These are phyloP conservation scores for Dasypus novemcinctus DNA, from an alignment of 2,113 vertebrate genomes.

Conservation along the genomic window DNA sequence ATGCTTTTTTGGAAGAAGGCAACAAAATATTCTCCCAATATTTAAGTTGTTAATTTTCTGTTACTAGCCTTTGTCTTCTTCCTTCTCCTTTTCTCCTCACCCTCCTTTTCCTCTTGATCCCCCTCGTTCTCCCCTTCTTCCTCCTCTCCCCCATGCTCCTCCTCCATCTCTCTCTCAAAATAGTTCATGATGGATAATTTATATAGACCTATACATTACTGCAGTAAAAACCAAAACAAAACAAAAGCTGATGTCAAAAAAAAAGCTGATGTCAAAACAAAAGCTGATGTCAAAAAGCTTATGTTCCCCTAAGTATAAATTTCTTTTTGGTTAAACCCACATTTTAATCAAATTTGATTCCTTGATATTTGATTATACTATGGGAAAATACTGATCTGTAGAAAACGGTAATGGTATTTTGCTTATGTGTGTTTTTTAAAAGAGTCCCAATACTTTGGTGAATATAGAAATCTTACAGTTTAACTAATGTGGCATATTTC, in stretches of 20 bases:
- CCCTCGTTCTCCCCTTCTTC: too few species aligned
- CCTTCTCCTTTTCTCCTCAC: too few species aligned
- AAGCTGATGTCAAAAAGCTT: too few species aligned
- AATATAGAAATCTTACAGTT: neutral
- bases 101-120: too few species aligned
- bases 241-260: too few species aligned
- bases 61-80: rapidly evolving
- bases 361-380: neutral
- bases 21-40: neutral
- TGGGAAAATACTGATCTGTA: neutral
- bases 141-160: neutral
- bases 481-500: neutral
- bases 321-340: too few species aligned
- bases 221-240: too few species aligned
- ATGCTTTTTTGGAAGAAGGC: neutral
- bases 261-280: too few species aligned
- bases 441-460: neutral
- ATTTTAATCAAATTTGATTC: neutral
- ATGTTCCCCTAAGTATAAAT: neutral
- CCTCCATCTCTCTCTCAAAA: too few species aligned
- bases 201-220: neutral
- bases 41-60: neutral
- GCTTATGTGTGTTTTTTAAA: neutral
- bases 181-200: neutral
- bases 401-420: neutral